Base-by-base conservation (phyloP, 2,888 invertebrate species). In the Coecobrya sp. region DNA sequence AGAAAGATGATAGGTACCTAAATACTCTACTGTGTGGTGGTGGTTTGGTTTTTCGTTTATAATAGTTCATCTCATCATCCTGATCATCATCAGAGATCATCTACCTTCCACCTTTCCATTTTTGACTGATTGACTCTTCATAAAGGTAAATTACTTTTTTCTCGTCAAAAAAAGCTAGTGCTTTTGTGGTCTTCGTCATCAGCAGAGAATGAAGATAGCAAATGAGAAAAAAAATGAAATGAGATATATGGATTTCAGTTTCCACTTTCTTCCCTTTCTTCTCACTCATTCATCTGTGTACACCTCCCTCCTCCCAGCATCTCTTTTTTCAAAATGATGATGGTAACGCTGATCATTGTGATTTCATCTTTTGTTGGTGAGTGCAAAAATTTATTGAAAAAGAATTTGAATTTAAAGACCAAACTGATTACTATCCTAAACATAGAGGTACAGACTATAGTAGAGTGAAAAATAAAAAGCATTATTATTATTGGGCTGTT, bases 101-200 rank as follows among this genome's bases (percentile, higher is more conserved):
- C 45, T 49, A 45, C 45, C 36, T 45, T 45, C 19, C 36, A 36
- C 36, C 49, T 76, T 76, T 73, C 45, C 25, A 13, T 59, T 42
- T 49, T 19, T 86, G 86, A 86, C 86, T 89, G 81, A 82, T 89
- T 88, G 88, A 88, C 88, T 88, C 88, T 88, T 88, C 68, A 88
- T 76, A 65, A 88, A 88, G 55, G 45, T 88, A 88, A 88, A 79
- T 88, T 88, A 49, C 76, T 79, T 88, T 87, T 73, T 45, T 73
- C 45, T 22, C 22, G 19, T 73, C 45, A 19, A 65, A 30, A 30
- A 68, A 0, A 30, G 13, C 65, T 36, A 30, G 13, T 19, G 52
- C 19, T 76, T 13, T 87, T 76, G 87, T 70, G 87, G 88, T 88
- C 45, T 22, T 68, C 68, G 5, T 68, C 10, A 10, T 27, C 68